Percentiles rank a stretch among this genome's conserved stretches.
Conservation (phyloP, 2,113 vertebrate genomes). For the Cavia porcellus region DNA sequence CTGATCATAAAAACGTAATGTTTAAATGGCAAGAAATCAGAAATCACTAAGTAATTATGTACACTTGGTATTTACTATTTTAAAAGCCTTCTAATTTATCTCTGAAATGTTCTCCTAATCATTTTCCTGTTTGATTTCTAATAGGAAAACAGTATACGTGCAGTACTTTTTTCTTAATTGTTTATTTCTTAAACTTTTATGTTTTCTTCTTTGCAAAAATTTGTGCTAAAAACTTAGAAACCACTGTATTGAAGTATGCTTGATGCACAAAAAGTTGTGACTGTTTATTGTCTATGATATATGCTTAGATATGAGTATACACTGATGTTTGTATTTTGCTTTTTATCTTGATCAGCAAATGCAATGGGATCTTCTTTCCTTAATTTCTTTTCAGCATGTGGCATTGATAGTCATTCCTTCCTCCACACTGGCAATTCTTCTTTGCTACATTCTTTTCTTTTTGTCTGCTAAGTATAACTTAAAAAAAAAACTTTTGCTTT, state of each 20-base stretch:
- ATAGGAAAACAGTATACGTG: not conserved
- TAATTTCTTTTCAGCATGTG: not conserved
- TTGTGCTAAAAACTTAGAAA: not conserved
- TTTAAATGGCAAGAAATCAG: not conserved
- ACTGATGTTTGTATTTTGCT: not conserved
- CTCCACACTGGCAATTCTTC: not conserved
- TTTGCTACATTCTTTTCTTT: not conserved
- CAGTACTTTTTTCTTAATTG: not conserved
- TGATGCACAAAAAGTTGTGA: not conserved
- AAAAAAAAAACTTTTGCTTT: not conserved
- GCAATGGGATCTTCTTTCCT: not conserved
- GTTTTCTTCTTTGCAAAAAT: not conserved
- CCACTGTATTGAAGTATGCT: not conserved
- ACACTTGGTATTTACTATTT: not conserved
- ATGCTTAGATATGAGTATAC: not conserved
- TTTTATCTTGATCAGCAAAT: not conserved
- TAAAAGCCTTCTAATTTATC: not conserved
- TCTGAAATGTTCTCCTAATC: not conserved
- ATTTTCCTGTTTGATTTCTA: conserved; percentile 16
- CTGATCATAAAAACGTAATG: not conserved
- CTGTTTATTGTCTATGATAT: not conserved
- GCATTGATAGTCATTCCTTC: not conserved
- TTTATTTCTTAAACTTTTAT: not conserved
- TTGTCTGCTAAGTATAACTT: not conserved
- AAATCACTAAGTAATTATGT: not conserved